A percentile compares a stretch with the other conserved stretches of the same genome.
These are phyloP conservation scores for Noturus placidus DNA, from an alignment of 2,113 vertebrate genomes.

Conservation along the genomic window DNA sequence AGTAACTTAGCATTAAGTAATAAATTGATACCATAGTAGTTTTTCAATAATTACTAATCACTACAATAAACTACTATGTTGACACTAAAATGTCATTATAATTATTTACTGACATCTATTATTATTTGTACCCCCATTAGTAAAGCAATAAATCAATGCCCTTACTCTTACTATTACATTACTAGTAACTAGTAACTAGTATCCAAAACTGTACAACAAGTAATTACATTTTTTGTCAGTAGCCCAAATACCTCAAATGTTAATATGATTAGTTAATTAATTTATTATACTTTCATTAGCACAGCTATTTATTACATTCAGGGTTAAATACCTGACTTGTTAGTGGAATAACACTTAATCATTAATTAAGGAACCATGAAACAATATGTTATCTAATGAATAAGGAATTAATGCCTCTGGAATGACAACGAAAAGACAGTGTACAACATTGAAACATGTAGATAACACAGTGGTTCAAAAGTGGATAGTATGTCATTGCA, in stretches of 20 bases:
- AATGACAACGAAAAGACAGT: neutral
- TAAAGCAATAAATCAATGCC: neutral
- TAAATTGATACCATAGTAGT: neutral
- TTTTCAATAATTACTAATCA: neutral
- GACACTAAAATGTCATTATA: neutral
- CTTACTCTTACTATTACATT: neutral
- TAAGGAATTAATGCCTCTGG: neutral
- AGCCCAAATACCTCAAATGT: neutral
- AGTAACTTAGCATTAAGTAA: neutral
- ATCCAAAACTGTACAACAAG: neutral
- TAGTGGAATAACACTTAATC: neutral
- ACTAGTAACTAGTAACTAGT: neutral
- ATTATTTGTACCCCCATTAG: neutral
- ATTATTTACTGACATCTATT: neutral
- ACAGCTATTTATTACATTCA: neutral
- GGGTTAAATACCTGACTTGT: neutral
- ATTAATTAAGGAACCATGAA: neutral
- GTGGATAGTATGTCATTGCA: neutral
- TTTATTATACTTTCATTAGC: neutral
- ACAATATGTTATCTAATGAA: neutral
- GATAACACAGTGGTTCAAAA: neutral
- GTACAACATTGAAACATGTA: neutral
- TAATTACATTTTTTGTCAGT: neutral
- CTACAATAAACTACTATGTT: neutral
- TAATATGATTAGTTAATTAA: neutral